phyloP scores from a whole-genome alignment of 2,888 invertebrate genomes.

The Watsonalla binaria region DNA sequence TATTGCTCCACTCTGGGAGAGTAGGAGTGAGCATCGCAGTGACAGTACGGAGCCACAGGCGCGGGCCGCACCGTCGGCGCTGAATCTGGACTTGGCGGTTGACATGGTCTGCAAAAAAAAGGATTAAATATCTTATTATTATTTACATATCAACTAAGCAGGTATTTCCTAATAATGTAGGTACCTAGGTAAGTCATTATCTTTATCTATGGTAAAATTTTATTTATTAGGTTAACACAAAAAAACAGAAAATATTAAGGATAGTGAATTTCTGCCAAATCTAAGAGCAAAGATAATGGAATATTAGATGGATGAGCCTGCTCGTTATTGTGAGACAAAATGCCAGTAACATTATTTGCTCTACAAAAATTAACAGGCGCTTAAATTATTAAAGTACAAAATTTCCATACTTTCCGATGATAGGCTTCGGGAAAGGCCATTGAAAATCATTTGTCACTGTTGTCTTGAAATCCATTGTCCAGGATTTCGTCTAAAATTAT shows the following conservation, averaged over 20 bases:
- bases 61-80: conserved; percentile 66
- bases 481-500: conserved; percentile 6
- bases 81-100: conserved; percentile 75
- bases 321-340: no score
- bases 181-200: no score
- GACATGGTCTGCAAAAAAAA: conserved; percentile 71
- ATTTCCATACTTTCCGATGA: conserved; percentile 70
- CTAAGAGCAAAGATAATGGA: no score
- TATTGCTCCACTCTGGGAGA: conserved; percentile 80
- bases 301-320: no score
- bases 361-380: conserved; percentile 7
- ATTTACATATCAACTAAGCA: no score
- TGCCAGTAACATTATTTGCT: neutral
- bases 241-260: no score
- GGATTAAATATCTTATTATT: no score
- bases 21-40: conserved; percentile 81
- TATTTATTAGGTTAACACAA: no score
- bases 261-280: no score
- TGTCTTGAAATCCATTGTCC: conserved; percentile 70
- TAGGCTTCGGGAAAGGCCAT: conserved; percentile 80
- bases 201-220: no score
- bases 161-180: no score
- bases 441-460: conserved; percentile 71
- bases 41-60: conserved; percentile 80
- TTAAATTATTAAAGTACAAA: neutral